These are phyloP conservation scores for Cardiocondyla obscurior DNA, from an alignment of 1,140 invertebrate genomes.

Conservation along the genomic window DNA sequence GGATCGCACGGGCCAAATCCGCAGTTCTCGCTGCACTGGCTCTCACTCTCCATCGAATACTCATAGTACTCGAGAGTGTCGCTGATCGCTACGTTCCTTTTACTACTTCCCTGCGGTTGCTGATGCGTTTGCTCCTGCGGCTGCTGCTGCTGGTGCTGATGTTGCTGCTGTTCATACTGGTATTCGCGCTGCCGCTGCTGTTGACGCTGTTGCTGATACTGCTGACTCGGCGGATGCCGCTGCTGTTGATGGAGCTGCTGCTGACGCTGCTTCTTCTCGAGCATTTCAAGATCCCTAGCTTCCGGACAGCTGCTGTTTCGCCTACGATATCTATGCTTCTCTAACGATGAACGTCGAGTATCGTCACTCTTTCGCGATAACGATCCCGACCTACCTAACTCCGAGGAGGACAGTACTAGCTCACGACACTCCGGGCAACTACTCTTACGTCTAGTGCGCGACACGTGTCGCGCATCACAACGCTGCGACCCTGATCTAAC, in stretches of 20 bases:
- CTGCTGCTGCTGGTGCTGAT: conserved; percentile 31
- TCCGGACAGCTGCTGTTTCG: conserved; percentile 82
- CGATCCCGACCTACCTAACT: conserved; percentile 66
- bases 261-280: conserved; percentile 67
- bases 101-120: conserved; percentile 75
- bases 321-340: conserved; percentile 69
- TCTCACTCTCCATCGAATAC: conserved; percentile 84
- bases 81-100: conserved; percentile 83
- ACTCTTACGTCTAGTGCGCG: conserved; percentile 71
- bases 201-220: conserved; percentile 41
- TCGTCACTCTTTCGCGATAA: conserved; percentile 62
- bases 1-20: conserved; percentile 84
- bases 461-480: conserved; percentile 33
- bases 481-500: conserved; percentile 63
- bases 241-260: conserved; percentile 19
- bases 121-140: conserved; percentile 49
- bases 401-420: conserved; percentile 56
- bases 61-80: conserved; percentile 83
- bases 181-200: conserved; percentile 6
- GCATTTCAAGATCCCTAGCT: conserved; percentile 74
- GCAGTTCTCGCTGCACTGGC: conserved; percentile 84
- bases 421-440: conserved; percentile 78
- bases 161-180: conserved; percentile 16
- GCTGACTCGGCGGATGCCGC: neutral
- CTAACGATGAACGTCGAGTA: conserved; percentile 53